A percentile compares a stretch with the other conserved stretches of the same genome.
phyloP scores from a whole-genome alignment of 2,113 vertebrate genomes.

The Petromus typicus region DNA sequence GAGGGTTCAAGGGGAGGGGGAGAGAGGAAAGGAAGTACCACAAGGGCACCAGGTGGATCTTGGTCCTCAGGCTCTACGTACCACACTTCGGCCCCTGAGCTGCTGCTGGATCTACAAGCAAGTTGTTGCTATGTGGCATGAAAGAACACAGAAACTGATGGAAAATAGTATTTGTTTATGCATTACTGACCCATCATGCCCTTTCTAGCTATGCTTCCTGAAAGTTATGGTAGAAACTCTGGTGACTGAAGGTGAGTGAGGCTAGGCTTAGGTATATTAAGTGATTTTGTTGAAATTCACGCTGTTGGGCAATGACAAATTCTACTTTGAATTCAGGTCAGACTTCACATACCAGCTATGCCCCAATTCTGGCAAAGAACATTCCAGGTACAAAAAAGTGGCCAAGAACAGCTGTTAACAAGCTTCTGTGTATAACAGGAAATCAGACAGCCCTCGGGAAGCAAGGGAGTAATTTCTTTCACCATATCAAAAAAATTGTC shows the following conservation, averaged over 20 bases:
- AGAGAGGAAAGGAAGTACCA: not conserved
- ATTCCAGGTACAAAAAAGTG: not conserved
- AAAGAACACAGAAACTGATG: not conserved
- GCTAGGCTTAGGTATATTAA: not conserved
- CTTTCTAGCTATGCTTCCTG: not conserved
- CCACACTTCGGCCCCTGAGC: too few species aligned
- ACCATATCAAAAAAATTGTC: not conserved
- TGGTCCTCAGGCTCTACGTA: not conserved
- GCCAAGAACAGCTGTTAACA: not conserved
- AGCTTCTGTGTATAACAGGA: too few species aligned
- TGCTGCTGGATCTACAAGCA: not conserved
- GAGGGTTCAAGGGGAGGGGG: not conserved
- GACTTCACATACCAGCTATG: not conserved
- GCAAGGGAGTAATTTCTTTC: not conserved
- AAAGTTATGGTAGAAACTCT: not conserved
- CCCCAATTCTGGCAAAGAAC: not conserved
- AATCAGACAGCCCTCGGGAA: not conserved
- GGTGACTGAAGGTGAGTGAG: not conserved
- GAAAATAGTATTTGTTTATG: not conserved
- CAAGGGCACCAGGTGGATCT: too few species aligned
- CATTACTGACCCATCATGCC: rapidly evolving
- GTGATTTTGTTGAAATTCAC: not conserved
- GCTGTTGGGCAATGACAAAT: not conserved
- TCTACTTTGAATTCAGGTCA: not conserved
- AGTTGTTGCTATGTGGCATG: not conserved